Percentiles rank a stretch among this genome's conserved stretches.
phyloP scores from a whole-genome alignment of 1,140 invertebrate species.

The Anastatus disparis region DNA sequence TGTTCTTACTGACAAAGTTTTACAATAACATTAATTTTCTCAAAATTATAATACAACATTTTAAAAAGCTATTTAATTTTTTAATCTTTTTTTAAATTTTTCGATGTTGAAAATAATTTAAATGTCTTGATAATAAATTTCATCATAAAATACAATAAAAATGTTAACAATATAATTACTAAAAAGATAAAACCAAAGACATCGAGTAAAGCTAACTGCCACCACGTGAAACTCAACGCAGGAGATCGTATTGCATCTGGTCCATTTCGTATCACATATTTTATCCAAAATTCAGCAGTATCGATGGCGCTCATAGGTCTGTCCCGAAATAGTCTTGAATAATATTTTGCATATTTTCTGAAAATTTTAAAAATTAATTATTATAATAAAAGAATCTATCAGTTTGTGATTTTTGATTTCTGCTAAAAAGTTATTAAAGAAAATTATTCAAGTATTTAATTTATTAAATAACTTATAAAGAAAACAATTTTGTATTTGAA shows the following conservation, averaged over 20 bases:
- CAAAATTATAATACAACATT: too few relatives aligned
- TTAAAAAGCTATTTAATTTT: too few relatives aligned
- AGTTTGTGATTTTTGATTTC: too few relatives aligned
- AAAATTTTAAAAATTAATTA: too few relatives aligned
- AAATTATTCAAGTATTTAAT: too few relatives aligned
- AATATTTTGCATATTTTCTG: conserved; percentile 39
- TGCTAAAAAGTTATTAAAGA: too few relatives aligned
- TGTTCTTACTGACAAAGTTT: not conserved
- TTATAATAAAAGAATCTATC: too few relatives aligned
- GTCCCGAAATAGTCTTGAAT: conserved; percentile 55
- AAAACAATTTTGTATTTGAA: not conserved
- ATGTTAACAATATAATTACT: not conserved
- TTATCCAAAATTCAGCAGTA: conserved; percentile 68
- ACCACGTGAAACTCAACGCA: conserved; percentile 48
- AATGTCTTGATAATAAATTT: conserved; percentile 10
- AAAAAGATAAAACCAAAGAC: conserved; percentile 48
- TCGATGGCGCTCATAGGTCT: conserved; percentile 65
- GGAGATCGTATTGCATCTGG: conserved; percentile 52
- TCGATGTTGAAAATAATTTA: not conserved
- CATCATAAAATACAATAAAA: not conserved
- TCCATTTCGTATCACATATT: conserved; percentile 66
- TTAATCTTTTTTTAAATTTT: not conserved
- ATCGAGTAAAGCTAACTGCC: conserved; percentile 54
- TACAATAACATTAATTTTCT: not conserved
- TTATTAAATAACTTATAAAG: not conserved